Evolutionary conservation across 2,113 vertebrate species (phyloP).

Genomic region (Gopherus flavomarginatus): DNA sequence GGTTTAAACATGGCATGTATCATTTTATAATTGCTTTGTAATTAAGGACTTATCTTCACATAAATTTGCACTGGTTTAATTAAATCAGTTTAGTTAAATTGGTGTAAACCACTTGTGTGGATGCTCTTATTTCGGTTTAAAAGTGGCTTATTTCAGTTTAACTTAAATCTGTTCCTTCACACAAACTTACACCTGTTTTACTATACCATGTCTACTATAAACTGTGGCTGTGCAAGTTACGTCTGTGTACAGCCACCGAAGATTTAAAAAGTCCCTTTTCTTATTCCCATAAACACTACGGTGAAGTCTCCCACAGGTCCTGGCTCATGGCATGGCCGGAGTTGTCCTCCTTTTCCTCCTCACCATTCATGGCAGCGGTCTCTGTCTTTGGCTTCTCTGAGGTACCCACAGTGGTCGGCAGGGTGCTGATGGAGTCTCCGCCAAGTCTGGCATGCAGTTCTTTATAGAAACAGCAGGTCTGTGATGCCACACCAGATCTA

Average conservation of each 20-base stretch:
- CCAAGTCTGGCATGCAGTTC: background rate
- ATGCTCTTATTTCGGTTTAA: background rate
- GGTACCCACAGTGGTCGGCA: background rate
- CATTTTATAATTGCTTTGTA: background rate
- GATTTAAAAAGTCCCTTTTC: too few species aligned
- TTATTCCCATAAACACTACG: too few species aligned
- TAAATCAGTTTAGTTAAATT: background rate
- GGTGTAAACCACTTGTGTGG: background rate
- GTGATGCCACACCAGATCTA: background rate
- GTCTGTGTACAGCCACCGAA: too few species aligned
- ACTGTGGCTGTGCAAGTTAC: too few species aligned
- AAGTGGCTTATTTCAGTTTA: background rate
- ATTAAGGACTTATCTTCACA: background rate
- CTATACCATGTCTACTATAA: too few species aligned
- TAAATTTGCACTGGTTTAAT: background rate
- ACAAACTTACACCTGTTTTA: too few species aligned
- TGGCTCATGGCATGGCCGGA: background rate
- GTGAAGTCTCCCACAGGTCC: background rate
- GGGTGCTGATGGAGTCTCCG: background rate
- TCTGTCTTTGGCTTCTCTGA: background rate
- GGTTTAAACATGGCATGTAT: background rate
- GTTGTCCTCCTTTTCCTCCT: background rate
- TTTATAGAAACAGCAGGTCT: background rate
- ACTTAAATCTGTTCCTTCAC: too few species aligned
- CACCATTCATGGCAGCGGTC: background rate